These are phyloP conservation scores for Heliocidaris erythrogramma DNA, from an alignment of 35 echinoderm and acorn worm genomes.

Conservation along the genomic window DNA sequence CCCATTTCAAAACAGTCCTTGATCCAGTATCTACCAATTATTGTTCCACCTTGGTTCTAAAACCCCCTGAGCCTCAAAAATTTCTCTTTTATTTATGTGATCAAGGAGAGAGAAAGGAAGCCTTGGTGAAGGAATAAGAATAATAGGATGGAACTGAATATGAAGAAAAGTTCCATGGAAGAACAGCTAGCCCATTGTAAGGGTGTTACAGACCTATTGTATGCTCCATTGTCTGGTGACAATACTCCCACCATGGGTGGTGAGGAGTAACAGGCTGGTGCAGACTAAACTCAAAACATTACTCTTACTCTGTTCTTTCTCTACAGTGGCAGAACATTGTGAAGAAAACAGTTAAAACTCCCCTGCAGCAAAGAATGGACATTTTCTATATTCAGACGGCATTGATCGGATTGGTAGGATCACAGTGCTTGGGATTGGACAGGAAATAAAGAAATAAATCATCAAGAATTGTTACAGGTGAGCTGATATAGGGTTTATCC, in stretches of 20 bases:
- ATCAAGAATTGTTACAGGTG: too few relatives aligned
- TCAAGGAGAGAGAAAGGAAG: background rate
- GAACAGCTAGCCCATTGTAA: background rate
- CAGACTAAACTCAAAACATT: background rate
- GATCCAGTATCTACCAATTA: background rate
- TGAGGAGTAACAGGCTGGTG: background rate
- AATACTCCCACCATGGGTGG: background rate
- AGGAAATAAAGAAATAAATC: background rate
- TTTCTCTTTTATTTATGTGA: background rate
- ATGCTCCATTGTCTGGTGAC: background rate
- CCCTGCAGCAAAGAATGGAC: background rate
- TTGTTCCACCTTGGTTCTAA: background rate
- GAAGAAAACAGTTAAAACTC: background rate
- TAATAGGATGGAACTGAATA: background rate
- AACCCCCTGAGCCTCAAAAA: background rate
- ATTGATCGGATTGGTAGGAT: background rate
- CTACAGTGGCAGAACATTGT: background rate
- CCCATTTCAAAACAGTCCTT: background rate
- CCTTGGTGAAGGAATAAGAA: background rate
- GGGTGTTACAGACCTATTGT: background rate
- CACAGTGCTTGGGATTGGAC: background rate
- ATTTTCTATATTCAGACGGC: background rate
- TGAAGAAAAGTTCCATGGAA: background rate
- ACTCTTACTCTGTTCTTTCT: background rate
- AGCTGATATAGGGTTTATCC: background rate